Conservation (phyloP, 1,140 invertebrate species). For the Drosophila tristis region DNA sequence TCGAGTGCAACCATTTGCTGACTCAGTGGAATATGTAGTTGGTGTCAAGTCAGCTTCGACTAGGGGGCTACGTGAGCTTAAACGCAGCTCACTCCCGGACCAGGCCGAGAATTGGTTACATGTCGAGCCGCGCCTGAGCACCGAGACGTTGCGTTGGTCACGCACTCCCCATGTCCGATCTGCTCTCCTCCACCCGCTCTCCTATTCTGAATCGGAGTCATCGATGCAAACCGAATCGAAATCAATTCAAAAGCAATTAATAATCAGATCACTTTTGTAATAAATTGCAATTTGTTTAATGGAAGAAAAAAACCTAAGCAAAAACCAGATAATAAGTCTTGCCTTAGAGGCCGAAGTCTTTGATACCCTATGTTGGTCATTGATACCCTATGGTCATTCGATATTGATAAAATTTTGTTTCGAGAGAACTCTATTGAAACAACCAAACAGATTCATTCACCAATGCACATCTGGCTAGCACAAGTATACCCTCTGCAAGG, state of each 20-base stretch:
- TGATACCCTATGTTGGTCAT: no score
- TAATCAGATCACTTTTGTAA: conserved; percentile 77
- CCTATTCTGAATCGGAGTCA: conserved; percentile 11
- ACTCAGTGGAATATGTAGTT: conserved; percentile 36
- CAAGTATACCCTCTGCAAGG: not conserved
- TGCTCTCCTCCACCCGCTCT: conserved; percentile 3
- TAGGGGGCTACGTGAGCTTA: conserved; percentile 61
- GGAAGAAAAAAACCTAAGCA: conserved; percentile 48
- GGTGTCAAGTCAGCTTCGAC: conserved; percentile 32
- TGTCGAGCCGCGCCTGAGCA: conserved; percentile 16
- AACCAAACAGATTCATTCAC: no score
- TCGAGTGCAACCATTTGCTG: conserved; percentile 26
- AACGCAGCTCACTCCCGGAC: conserved; percentile 11
- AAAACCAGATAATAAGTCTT: conserved; percentile 25
- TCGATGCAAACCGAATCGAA: conserved; percentile 41
- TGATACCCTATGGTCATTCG: no score
- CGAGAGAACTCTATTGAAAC: no score
- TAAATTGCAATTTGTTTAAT: conserved; percentile 78
- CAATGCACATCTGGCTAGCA: no score
- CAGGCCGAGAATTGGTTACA: conserved; percentile 40
- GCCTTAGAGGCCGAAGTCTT: no score
- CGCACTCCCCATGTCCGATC: conserved; percentile 24
- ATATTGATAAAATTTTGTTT: no score
- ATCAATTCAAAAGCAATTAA: conserved; percentile 77
- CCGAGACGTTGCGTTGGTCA: conserved; percentile 68